Base-by-base conservation (phyloP, 1,140 invertebrate genomes). In the Charaxes varanes region DNA sequence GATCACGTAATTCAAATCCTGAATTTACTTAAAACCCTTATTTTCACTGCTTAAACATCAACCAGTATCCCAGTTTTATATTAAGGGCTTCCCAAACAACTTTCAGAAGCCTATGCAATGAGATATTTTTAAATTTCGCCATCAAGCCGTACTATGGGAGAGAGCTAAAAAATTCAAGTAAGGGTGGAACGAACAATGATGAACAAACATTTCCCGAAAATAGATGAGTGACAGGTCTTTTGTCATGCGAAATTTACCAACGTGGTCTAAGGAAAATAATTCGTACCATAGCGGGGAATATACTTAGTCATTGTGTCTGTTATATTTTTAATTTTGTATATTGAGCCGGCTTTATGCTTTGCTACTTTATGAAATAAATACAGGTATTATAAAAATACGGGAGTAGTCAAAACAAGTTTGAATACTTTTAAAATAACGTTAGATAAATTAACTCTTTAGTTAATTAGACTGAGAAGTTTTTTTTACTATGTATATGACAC, bases 151-250 rank as follows among this genome's bases (percentile, higher is more conserved):
- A 32, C 22, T 24, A 40, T 22, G 24, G 17, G 32, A 49, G n/a
- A 46, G 50, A 52, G 45, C 54, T 34, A 53, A 55, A 52, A 61
- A 54, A 55, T 53, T 36, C 45, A 54, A 53, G 53, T 51, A 53
- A 57, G 58, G 55, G 53, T 53, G 53, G 42, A 46, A 56, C 24
- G 41, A 54, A 68, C 59, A 68, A 66, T 63, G 59, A 57, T 13
- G 38, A 53, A 52, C 46, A 70, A 63, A 70, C 61, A 68, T 60
- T 48, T 50, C 36, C 47, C 50, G 43, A 62, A 71, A 63, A 58
- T 59, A 55, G 55, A 54, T 67, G 70, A 74, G 49, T 60, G 63
- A 73, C 70, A 58, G 54, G 41, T 47, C 61, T 53, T 69, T 74
- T 71, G 67, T 74, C 46, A 71, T 62, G 62, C 53, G 51, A 65